Base-by-base conservation (phyloP, 2,888 invertebrate genomes). In the Trissonchulus sp. region DNA sequence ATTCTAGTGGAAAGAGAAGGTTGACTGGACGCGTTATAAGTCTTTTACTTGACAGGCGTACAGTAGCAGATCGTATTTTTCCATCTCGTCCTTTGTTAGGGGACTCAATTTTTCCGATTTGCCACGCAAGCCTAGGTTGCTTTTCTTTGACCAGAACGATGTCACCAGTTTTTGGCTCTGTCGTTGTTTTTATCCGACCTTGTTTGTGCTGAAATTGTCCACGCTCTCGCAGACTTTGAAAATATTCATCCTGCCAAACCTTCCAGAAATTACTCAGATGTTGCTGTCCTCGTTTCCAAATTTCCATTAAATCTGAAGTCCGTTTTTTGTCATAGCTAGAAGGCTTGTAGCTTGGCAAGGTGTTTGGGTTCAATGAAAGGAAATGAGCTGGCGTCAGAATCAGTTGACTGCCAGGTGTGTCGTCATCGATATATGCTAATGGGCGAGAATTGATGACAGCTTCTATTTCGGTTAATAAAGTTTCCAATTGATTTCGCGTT, bases 381-480 rank as follows among this genome's bases (percentile, higher is more conserved):
- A 63, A 63, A 30, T 63, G 23, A 15, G 65, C n/a, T n/a, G n/a
- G 65, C 15, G 65, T 28, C 15, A 63, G 31, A 3, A 30, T 30
- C n/a, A n/a, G 8, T 48, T 48, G n/a, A n/a, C 65, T 8, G n/a
- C n/a, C 65, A 63, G 3, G 3, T n/a, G 31, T 8, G n/a, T 73
- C 73, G 23, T 18, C 3, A n/a, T 31, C 37, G 15, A 73, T 71
- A n/a, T 23, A 71, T 2, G 31, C 30, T 15, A 73, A 31, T 33
- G 73, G 73, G 3, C 73, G 18, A 23, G 37, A 65, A 68, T 48
- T 73, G 3, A 73, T 8, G 15, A 73, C 31, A 15, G 73, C 73
- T 71, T 73, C 63, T 18, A 73, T 73, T 73, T 73, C 71, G 8
- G 73, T 73, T 15, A 71, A 8, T 23, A 71, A 3, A 23, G 73